Evolutionary conservation across 2,888 invertebrate species (phyloP), one percentile per base, ranked within the genome.

Genomic region (Coelopa pilipes): DNA sequence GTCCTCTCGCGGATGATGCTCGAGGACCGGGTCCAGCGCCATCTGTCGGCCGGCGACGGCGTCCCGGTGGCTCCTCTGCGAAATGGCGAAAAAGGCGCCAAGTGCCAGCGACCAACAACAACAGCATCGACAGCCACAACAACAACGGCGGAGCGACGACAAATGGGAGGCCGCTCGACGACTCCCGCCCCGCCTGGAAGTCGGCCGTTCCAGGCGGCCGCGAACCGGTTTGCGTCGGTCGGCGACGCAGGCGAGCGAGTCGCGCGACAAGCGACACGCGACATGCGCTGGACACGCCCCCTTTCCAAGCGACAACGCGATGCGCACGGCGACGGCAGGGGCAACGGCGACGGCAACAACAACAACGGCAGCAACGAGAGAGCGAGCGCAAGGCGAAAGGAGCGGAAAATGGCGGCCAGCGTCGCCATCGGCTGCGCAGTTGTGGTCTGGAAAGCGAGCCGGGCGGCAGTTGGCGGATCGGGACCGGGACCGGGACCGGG

Each of bases 31-130:
- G 7, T 4, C 75, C 68, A 78, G 79, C 83, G 83, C 83, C 84
- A 84, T 83, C 84, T 85, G 80, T 68, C 70, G 74, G 80, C 55
- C 5, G 82, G 85, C 84, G 80, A 66, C 70, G 74, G 80, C 47
- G 7, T 13, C 46, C 46, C 15, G 62, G 2, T n/a, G 17, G 57
- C 24, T 13, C 46, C 1, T 17, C 15, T 50, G 2, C 10, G 17
- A 65, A 24, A 74, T 49, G n/a, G 47, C 5, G 46, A 62, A 75
- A 75, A 75, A 72, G 60, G 75, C 72, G 70, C 72, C 75, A 75
- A 74, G 7, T 24, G 60, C 57, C 46, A 19, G 21, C n/a, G 21
- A 13, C 12, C 17, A 34, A 34, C 34, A 34, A 34, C 21, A 34
- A 34, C 7, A 34, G 7, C 34, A 53, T 5, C 53, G 57, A 17